Evolutionary conservation across 2,888 invertebrate genomes (phyloP).

Genomic region (Lithophane ornitopus): DNA sequence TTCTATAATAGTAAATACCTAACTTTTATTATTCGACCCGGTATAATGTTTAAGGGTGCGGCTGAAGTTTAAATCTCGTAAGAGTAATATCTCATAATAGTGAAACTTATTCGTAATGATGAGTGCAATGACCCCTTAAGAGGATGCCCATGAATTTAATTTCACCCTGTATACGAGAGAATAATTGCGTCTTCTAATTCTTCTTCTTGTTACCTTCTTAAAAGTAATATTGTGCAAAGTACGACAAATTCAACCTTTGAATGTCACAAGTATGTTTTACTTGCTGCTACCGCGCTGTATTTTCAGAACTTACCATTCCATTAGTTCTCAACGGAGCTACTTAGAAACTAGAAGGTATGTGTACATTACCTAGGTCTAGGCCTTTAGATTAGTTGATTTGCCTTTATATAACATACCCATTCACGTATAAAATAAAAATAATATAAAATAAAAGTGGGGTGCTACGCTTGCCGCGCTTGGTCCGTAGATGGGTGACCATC

Average conservation of each 20-base stretch:
- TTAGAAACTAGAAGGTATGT: too few relatives aligned
- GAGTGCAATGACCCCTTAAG: too few relatives aligned
- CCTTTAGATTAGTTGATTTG: too few relatives aligned
- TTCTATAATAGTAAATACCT: neutral
- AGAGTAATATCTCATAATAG: too few relatives aligned
- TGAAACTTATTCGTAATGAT: too few relatives aligned
- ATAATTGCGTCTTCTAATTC: neutral
- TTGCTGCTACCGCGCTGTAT: neutral
- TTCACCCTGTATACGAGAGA: too few relatives aligned
- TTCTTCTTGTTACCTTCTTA: neutral
- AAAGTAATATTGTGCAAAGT: neutral
- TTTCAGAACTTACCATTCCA: neutral
- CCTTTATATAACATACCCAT: too few relatives aligned
- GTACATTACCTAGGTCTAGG: too few relatives aligned
- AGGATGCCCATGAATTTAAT: too few relatives aligned
- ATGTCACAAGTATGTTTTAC: neutral
- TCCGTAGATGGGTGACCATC: too few relatives aligned
- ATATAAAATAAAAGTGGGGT: too few relatives aligned
- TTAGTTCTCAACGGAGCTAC: neutral
- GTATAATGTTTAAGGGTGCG: neutral
- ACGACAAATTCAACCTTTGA: neutral
- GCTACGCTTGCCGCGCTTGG: too few relatives aligned
- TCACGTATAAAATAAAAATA: neutral
- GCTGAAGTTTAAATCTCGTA: slow-evolving; percentile 28
- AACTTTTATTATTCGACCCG: neutral